Conservation (phyloP, 2,888 invertebrate species). For the Tipula helvola region DNA sequence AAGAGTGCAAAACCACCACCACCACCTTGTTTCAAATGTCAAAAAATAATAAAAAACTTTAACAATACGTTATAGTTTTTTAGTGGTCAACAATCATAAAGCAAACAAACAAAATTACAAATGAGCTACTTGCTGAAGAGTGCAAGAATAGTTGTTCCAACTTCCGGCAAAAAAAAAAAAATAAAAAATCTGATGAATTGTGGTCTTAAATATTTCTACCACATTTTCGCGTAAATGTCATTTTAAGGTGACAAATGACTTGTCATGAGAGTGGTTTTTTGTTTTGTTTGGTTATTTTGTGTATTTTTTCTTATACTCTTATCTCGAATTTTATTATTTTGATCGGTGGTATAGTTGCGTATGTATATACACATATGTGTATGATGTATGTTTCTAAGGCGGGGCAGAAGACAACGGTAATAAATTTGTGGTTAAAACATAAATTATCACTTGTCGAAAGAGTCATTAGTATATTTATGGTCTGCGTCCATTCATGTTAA, state of each 20-base stretch:
- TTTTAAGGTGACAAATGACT: constrained; percentile 7
- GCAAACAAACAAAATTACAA: neutral
- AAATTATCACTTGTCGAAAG: neutral
- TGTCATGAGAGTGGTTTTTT: constrained; percentile 5
- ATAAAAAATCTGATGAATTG: neutral
- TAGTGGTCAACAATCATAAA: neutral
- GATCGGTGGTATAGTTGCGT: neutral
- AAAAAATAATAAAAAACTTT: neutral
- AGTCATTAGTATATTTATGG: neutral
- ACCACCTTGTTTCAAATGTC: neutral
- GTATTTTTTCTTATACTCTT: neutral
- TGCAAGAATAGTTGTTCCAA: neutral
- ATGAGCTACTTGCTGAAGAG: neutral
- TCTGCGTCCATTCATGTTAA: neutral
- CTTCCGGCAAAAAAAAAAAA: neutral
- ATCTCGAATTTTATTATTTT: neutral
- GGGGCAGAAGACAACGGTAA: neutral
- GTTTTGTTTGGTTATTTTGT: constrained; percentile 5
- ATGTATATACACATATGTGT: neutral
- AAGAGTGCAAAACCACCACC: neutral
- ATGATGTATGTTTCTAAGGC: neutral
- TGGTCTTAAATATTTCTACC: constrained; percentile 7
- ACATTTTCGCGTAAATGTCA: constrained; percentile 9
- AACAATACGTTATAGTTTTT: neutral
- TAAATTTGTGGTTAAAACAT: neutral